Evolutionary conservation across 2,113 vertebrate species (phyloP), one percentile per base, ranked within the genome.

Genomic region (Seriola dumerili): DNA sequence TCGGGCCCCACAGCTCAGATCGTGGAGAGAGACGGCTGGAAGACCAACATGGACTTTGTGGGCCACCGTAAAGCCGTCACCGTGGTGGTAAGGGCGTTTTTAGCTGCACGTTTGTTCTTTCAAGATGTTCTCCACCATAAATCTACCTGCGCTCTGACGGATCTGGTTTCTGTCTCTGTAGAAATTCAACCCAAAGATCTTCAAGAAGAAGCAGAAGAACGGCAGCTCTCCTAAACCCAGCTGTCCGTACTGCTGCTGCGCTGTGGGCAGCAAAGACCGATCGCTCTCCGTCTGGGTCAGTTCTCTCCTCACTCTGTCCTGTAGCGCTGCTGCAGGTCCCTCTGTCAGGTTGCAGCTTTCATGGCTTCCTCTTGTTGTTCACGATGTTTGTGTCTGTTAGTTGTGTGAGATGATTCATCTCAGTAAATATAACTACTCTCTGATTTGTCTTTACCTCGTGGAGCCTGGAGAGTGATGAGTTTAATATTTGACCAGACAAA

Each of bases 161-260:
- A 2, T 11, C 8, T 46, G 8, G 12, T 85, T 91, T 50, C 44
- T 93, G 19, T 63, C 64, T 72, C 88, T 90, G 76, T 67, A 99
- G 98, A 99, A 99, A 95, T 99, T 99, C 92, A 99, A 99, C 89
- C 98, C 98, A 46, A 99, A 99, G 95, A 99, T 99, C 91, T 99
- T 99, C 80, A 98, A 99, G 91, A 99, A 99, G 96, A 98, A 99
- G 83, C 97, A 98, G 85, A 99, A 98, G 92, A 99, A 99, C 13
- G 98, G 98, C 67, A 97, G 97, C 87, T 96, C 98, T n/a, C 93
- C 96, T 0, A 99, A 99, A 77, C 95, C 97, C 8, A 96, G 96
- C 84, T 97, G 97, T 85, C 98, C 98, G 0, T 99, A 99, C 93
- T 99, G 98, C 93, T 99, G 98, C 91, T 99, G 98, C 76, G 98